Conservation (phyloP, 2,888 invertebrate genomes). For the Iselma pallidipennis region DNA sequence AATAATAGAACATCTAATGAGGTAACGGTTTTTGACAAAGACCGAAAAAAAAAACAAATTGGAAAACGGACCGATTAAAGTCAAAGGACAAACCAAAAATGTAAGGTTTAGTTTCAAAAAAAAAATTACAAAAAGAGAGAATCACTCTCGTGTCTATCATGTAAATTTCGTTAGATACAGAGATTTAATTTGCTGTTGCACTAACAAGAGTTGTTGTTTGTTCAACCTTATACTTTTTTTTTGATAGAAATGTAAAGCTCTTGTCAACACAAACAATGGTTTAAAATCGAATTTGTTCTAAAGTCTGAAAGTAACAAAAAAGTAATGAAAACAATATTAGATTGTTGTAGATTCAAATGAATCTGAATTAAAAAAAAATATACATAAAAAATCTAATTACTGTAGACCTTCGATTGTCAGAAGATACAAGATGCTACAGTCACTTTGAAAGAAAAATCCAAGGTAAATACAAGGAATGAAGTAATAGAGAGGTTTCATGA, state of each 20-base stretch:
- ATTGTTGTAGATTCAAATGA: neutral
- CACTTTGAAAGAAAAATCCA: neutral
- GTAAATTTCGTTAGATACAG: neutral
- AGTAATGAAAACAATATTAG: neutral
- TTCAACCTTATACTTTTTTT: neutral
- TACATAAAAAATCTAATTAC: neutral
- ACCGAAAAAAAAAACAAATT: neutral
- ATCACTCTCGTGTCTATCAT: neutral
- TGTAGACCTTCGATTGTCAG: neutral
- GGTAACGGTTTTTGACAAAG: neutral
- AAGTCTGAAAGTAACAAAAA: neutral
- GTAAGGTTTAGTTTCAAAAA: neutral
- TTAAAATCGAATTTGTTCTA: neutral
- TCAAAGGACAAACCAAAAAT: neutral
- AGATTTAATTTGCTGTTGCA: neutral
- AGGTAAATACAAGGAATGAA: neutral
- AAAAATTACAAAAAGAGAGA: neutral
- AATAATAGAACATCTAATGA: neutral
- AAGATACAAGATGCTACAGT: neutral
- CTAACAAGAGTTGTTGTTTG: neutral
- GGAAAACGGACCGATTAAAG: neutral
- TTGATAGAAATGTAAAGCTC: neutral
- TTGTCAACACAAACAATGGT: neutral
- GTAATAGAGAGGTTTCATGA: no score
- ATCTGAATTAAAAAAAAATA: neutral